Percentiles rank a stretch among this genome's conserved stretches.
Evolutionary conservation across 2,888 invertebrate species (phyloP).

Genomic region (Lasioglossum pauxillum): DNA sequence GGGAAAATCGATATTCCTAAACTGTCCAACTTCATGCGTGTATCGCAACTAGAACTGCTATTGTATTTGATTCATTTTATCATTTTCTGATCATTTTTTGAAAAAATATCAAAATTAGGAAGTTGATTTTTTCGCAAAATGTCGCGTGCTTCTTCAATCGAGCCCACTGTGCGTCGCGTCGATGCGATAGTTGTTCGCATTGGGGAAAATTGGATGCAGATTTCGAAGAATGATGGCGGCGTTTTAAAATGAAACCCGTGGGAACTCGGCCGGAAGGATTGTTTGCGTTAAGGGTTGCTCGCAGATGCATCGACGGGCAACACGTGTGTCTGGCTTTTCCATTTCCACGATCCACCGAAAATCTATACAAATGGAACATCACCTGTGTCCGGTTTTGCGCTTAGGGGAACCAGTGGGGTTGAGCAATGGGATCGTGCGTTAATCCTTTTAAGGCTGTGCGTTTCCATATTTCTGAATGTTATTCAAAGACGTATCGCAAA

Average conservation of each 20-base stretch:
- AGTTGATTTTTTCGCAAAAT: no score
- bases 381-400: conserved; percentile 51
- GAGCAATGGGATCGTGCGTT: neutral
- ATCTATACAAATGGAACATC: conserved; percentile 36
- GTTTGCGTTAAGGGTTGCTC: conserved; percentile 47
- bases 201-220: neutral
- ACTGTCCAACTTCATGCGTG: no score
- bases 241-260: conserved; percentile 52
- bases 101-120: no score
- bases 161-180: no score
- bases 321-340: conserved; percentile 30
- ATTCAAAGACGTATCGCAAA: neutral
- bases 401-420: neutral
- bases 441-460: neutral
- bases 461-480: neutral
- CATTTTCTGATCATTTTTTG: no score
- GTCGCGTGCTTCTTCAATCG: no score
- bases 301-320: conserved; percentile 55
- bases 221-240: neutral
- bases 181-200: neutral
- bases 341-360: conserved; percentile 30
- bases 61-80: no score
- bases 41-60: no score
- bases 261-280: conserved; percentile 56
- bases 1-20: no score